These are phyloP conservation scores for Calliopsis andreniformis DNA, from an alignment of 1,140 invertebrate species.

Conservation along the genomic window DNA sequence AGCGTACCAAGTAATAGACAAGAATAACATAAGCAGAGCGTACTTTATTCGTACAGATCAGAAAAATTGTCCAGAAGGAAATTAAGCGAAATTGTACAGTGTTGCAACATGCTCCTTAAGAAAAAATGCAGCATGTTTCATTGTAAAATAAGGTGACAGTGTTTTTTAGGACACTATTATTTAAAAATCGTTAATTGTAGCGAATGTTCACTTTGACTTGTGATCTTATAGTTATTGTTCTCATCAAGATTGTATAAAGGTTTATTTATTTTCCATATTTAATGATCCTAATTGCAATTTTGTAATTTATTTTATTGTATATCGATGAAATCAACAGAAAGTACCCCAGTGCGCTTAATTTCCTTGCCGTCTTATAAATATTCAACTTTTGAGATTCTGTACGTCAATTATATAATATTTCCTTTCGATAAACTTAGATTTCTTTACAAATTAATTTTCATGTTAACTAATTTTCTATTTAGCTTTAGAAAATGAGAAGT, in stretches of 20 bases:
- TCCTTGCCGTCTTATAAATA: neutral
- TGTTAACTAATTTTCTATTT: too few species aligned
- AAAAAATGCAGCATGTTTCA: neutral
- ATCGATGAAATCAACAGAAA: neutral
- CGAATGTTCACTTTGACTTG: neutral
- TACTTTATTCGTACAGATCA: constrained; percentile 86
- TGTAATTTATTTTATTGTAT: neutral
- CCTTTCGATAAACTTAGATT: neutral
- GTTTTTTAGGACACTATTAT: neutral
- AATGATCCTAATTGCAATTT: too few species aligned
- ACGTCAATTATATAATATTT: neutral
- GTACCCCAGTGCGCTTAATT: neutral
- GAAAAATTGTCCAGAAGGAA: constrained; percentile 82
- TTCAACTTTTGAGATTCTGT: neutral
- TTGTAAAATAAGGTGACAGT: neutral
- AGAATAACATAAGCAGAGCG: constrained; percentile 83
- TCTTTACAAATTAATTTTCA: too few species aligned
- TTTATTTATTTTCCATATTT: constrained; percentile 4
- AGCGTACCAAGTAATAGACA: constrained; percentile 83
- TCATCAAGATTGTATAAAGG: neutral
- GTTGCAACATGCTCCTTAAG: neutral
- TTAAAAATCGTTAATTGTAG: neutral
- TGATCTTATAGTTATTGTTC: neutral
- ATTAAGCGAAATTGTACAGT: constrained; percentile 39
- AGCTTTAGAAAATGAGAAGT: too few species aligned